These are phyloP conservation scores for Pelodiscus sinensis DNA, from an alignment of 2,113 vertebrate genomes.

Conservation along the genomic window DNA sequence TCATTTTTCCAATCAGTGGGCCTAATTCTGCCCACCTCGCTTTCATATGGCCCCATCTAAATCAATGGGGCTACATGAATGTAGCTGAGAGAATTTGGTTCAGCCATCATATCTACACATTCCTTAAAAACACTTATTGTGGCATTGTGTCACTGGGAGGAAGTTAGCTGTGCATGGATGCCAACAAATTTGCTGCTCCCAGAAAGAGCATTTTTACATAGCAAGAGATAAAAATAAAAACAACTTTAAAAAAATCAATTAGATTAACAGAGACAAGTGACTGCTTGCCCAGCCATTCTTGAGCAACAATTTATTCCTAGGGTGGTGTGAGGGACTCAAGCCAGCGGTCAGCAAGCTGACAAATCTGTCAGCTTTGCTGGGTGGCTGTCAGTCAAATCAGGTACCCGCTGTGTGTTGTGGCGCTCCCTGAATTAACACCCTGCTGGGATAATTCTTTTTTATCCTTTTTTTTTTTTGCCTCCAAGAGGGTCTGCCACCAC, in stretches of 20 bases:
- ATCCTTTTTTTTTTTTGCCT: conserved; percentile 76
- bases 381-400: conserved; percentile 82
- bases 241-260: conserved; percentile 71
- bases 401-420: conserved; percentile 79
- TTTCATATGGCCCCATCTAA: background rate
- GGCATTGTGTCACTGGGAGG: background rate
- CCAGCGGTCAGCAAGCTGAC: conserved; percentile 79
- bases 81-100: background rate
- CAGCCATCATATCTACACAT: background rate
- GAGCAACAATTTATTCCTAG: conserved; percentile 76
- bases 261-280: conserved; percentile 73
- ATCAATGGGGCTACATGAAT: background rate
- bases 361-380: conserved; percentile 82
- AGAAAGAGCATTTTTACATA: background rate
- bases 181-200: conserved; percentile 37
- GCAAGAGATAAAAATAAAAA: conserved; percentile 64
- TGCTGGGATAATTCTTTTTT: conserved; percentile 88
- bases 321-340: conserved; percentile 74
- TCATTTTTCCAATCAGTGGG: background rate
- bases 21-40: background rate
- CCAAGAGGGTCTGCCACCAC: conserved; percentile 82
- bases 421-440: conserved; percentile 85
- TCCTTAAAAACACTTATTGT: background rate
- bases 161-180: conserved; percentile 17
- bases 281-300: conserved; percentile 70